A percentile compares a stretch with the other conserved stretches of the same genome.
Evolutionary conservation across 2,797 vertebrate species (phyloP).

Genomic region (Telmatherina bonti): DNA sequence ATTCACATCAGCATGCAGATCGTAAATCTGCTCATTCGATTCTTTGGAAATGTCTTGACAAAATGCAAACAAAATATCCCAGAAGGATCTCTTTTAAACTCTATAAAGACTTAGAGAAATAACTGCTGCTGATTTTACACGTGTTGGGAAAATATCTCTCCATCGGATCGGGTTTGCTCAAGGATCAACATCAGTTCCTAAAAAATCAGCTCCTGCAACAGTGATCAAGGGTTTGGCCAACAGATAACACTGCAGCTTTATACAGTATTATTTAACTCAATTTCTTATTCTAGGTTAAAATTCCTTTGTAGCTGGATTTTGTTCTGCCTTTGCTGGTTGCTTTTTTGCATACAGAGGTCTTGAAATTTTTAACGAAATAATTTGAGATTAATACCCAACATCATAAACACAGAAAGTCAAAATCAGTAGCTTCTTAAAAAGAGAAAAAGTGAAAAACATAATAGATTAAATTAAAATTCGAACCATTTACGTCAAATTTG

Average conservation of each 20-base stretch:
- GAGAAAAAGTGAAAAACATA: background rate
- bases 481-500: background rate
- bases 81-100: background rate
- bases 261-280: background rate
- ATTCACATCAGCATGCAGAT: slow-evolving; percentile 23
- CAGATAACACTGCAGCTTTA: background rate
- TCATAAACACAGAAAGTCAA: too few relatives aligned
- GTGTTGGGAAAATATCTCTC: background rate
- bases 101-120: background rate
- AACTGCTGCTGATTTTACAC: background rate
- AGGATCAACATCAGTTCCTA: too few relatives aligned
- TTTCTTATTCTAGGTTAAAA: background rate
- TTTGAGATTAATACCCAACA: too few relatives aligned
- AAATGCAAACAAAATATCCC: background rate
- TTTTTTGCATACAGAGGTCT: background rate
- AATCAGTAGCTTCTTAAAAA: background rate
- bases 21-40: background rate
- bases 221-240: background rate
- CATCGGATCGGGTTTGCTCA: background rate
- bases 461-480: background rate
- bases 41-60: background rate
- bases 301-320: background rate
- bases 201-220: background rate
- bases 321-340: background rate
- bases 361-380: too few relatives aligned